These are phyloP conservation scores for Seira ritae DNA, from an alignment of 2,888 invertebrate species.

Conservation along the genomic window DNA sequence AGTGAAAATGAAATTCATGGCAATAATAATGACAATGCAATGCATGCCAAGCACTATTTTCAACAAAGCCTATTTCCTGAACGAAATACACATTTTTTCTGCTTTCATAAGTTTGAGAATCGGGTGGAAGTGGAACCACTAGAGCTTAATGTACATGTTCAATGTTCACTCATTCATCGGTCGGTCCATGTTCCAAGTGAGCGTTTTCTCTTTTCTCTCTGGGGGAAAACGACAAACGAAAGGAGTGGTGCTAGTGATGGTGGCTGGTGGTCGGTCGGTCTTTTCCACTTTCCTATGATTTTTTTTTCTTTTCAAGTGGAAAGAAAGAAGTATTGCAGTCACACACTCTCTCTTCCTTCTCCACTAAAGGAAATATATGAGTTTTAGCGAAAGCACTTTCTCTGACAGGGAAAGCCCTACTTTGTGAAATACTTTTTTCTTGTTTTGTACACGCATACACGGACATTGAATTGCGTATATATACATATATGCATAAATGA, in stretches of 20 bases:
- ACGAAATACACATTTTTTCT: neutral
- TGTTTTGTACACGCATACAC: too few species aligned
- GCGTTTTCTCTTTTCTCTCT: neutral
- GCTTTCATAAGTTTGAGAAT: too few species aligned
- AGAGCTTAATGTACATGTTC: neutral
- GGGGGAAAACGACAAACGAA: neutral
- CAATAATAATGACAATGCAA: neutral
- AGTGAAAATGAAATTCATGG: neutral
- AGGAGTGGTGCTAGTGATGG: too few species aligned
- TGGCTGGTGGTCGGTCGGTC: too few species aligned
- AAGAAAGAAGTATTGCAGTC: neutral
- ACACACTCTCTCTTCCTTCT: neutral
- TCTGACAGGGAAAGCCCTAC: too few species aligned
- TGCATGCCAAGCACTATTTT: neutral
- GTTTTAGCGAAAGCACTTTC: too few species aligned
- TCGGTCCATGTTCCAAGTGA: too few species aligned
- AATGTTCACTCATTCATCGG: too few species aligned
- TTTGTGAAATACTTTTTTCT: neutral
- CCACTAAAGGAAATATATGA: too few species aligned
- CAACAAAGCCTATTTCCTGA: neutral
- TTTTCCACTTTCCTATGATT: neutral
- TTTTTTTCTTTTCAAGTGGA: neutral
- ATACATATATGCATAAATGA: slow-evolving; percentile 1
- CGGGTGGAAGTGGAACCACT: neutral
- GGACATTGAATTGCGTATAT: neutral